These are phyloP conservation scores for Zeus faber DNA, from an alignment of 2,113 vertebrate genomes.

Conservation along the genomic window DNA sequence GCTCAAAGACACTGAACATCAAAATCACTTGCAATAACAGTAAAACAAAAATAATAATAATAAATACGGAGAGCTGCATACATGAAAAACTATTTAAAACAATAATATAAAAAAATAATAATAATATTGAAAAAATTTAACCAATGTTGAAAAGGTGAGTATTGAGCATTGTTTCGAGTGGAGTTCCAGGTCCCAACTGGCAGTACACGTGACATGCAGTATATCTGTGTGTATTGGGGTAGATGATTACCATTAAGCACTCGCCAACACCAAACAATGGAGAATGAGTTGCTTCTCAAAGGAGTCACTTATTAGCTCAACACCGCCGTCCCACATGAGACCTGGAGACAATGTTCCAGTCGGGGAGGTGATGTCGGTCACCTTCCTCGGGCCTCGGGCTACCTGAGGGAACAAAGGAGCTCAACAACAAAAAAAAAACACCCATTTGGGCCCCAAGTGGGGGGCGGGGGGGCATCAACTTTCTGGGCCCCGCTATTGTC, in stretches of 20 bases:
- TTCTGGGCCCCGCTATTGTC: too few species aligned
- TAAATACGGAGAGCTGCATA: too few species aligned
- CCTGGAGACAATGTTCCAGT: background rate
- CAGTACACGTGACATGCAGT: background rate
- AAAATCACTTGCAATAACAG: too few species aligned
- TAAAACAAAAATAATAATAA: too few species aligned
- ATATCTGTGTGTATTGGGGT: background rate
- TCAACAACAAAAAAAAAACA: constrained; percentile 36
- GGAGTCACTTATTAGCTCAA: constrained; percentile 1
- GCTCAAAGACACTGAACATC: too few species aligned
- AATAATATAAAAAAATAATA: too few species aligned
- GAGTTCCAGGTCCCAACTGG: too few species aligned
- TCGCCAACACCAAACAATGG: constrained; percentile 1
- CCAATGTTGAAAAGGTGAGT: too few species aligned
- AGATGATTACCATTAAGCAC: background rate
- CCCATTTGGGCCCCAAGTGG: constrained; percentile 16
- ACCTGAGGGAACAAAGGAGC: constrained; percentile 36
- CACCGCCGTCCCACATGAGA: background rate
- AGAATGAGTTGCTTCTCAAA: constrained; percentile 5
- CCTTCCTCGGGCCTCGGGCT: background rate
- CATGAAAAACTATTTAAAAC: too few species aligned
- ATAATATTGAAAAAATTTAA: too few species aligned
- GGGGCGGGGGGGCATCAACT: constrained; percentile 8
- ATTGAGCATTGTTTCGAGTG: too few species aligned
- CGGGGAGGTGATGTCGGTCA: background rate